phyloP scores from a whole-genome alignment of 2,797 vertebrate genomes.

The Nannoperca australis region DNA sequence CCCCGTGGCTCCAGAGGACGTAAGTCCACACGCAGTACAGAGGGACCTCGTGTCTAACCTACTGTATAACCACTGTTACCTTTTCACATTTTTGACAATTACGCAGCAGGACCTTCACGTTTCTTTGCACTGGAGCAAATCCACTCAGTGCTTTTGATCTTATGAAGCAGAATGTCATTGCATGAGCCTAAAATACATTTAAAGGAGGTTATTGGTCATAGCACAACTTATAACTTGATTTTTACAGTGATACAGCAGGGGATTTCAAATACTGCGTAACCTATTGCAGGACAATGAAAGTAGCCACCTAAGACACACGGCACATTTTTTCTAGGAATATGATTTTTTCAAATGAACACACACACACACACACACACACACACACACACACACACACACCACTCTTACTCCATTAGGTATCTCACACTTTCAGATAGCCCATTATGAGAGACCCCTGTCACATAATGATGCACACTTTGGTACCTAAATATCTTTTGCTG shows the following conservation, averaged over 20 bases:
- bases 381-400: conserved; percentile 5
- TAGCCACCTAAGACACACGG: not conserved
- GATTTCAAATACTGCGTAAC: not conserved
- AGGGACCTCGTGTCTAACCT: not conserved
- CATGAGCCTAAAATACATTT: not conserved
- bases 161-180: not conserved
- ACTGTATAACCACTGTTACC: not conserved
- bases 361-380: not conserved
- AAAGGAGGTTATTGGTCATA: not conserved
- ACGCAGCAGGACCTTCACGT: not conserved
- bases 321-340: not conserved
- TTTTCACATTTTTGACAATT: not conserved
- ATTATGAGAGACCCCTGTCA: conserved; percentile 14
- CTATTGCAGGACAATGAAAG: not conserved
- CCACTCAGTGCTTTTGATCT: not conserved
- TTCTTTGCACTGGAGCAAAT: not conserved
- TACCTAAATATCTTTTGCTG: conserved; percentile 53
- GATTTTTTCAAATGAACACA: not conserved
- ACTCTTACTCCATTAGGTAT: conserved; percentile 15
- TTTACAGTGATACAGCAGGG: not conserved
- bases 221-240: not conserved
- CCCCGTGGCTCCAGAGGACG: conserved; percentile 84
- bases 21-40: conserved; percentile 59
- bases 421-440: conserved; percentile 13
- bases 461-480: conserved; percentile 43